Percentiles rank a stretch among this genome's conserved stretches.
Conservation (phyloP, 92 coral and sea anemone genomes). For the Scolanthus callimorphus region DNA sequence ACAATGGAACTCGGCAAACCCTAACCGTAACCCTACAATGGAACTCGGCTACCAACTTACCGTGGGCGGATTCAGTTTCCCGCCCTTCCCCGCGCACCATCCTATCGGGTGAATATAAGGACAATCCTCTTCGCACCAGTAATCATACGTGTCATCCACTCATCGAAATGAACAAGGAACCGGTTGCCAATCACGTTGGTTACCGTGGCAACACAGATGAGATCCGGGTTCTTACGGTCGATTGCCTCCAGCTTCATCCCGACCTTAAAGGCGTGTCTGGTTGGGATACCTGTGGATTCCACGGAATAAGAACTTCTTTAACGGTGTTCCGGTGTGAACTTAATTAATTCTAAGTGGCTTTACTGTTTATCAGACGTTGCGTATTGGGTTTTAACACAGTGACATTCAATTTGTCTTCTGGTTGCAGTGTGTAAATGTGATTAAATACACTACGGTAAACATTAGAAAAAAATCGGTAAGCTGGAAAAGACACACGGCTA, state of each 20-base stretch:
- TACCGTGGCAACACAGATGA: conserved; percentile 99
- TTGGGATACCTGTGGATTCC: conserved; percentile 50
- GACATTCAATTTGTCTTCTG: too few relatives aligned
- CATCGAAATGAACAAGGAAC: conserved; percentile 95
- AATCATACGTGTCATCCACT: conserved; percentile 98
- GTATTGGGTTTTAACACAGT: conserved; percentile 41
- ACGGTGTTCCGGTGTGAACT: too few relatives aligned
- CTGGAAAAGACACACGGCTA: too few relatives aligned
- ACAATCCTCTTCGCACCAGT: conserved; percentile 93
- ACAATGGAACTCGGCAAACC: neutral
- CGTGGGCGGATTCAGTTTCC: conserved; percentile 95
- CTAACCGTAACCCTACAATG: conserved; percentile 63
- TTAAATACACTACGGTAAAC: too few relatives aligned
- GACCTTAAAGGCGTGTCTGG: conserved; percentile 65
- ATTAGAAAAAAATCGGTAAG: too few relatives aligned
- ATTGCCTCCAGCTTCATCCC: conserved; percentile 98
- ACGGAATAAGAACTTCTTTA: conserved; percentile 52
- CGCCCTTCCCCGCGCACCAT: conserved; percentile 90
- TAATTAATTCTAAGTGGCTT: too few relatives aligned
- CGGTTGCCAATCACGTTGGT: conserved; percentile 93
- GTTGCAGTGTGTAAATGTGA: too few relatives aligned
- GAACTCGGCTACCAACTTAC: conserved; percentile 60
- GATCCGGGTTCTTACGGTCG: conserved; percentile 98
- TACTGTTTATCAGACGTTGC: too few relatives aligned
- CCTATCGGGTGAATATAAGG: conserved; percentile 97